phyloP scores from a whole-genome alignment of 2,797 vertebrate genomes.

The Darevskia mixta region DNA sequence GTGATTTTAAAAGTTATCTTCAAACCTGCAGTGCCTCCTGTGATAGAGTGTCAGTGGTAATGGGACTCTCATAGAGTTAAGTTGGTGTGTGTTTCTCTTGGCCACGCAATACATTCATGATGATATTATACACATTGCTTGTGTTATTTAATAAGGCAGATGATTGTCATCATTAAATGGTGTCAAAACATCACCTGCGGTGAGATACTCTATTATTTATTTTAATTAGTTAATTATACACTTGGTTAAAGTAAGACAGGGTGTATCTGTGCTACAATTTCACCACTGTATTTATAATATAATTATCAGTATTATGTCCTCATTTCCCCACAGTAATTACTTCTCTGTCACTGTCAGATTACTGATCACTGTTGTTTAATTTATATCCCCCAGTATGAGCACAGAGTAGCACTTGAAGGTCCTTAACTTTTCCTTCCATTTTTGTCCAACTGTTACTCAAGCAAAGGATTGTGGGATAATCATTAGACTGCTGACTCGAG shows the following conservation, averaged over 20 bases:
- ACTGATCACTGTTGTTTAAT: background rate
- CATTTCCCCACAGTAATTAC: constrained; percentile 24
- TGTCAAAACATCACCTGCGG: constrained; percentile 28
- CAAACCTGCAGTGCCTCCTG: background rate
- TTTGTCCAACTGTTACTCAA: background rate
- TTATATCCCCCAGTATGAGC: background rate
- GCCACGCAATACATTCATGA: background rate
- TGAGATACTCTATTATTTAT: constrained; percentile 28
- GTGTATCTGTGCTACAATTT: constrained; percentile 2
- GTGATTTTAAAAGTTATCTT: background rate
- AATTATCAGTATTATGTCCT: constrained; percentile 8
- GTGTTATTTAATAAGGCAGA: constrained; percentile 11
- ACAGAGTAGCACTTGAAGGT: background rate
- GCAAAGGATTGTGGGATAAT: background rate
- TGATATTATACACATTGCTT: background rate
- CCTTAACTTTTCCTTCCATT: background rate
- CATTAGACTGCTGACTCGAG: background rate
- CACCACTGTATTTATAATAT: constrained; percentile 20
- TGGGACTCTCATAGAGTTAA: background rate
- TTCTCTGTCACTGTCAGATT: constrained; percentile 3
- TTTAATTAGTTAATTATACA: constrained; percentile 36
- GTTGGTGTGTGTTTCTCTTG: background rate
- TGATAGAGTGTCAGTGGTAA: background rate
- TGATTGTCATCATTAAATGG: constrained; percentile 9
- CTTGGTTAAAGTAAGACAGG: background rate